phyloP scores from a whole-genome alignment of 2,113 vertebrate genomes.

The Sterrhoptilus dennistouni region DNA sequence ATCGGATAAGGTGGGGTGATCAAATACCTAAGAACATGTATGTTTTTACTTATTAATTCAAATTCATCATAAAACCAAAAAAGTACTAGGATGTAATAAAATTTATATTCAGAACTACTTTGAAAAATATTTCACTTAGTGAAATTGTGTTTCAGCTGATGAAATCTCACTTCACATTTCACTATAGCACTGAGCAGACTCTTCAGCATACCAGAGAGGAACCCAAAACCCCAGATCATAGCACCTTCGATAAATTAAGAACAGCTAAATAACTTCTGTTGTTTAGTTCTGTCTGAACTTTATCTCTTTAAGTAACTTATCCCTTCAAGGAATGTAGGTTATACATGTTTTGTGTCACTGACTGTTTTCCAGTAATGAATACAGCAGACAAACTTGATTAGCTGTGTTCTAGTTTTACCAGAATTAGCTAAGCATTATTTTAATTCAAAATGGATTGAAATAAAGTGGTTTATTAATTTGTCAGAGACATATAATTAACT shows the following conservation, averaged over 20 bases:
- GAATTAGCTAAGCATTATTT: not conserved
- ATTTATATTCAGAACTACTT: not conserved
- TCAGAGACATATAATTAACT: not conserved
- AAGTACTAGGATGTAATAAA: not conserved
- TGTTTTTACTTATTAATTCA: not conserved
- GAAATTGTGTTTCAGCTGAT: not conserved
- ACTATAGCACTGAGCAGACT: not conserved
- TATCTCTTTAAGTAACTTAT: not conserved
- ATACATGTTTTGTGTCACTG: not conserved
- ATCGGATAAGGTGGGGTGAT: not conserved
- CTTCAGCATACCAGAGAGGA: not conserved
- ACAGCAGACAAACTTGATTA: not conserved
- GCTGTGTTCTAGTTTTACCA: not conserved
- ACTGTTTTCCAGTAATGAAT: not conserved
- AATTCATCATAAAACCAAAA: not conserved
- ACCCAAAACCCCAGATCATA: not conserved
- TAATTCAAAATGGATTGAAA: not conserved
- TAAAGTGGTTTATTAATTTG: not conserved
- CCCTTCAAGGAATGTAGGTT: not conserved
- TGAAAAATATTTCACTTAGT: not conserved
- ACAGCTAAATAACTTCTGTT: not conserved
- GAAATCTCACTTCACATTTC: not conserved
- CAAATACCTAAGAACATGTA: not conserved
- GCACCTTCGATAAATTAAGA: not conserved
- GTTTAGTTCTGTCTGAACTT: not conserved